phyloP scores from a whole-genome alignment of 2,113 vertebrate species.

The Paramisgurnus dabryanus region DNA sequence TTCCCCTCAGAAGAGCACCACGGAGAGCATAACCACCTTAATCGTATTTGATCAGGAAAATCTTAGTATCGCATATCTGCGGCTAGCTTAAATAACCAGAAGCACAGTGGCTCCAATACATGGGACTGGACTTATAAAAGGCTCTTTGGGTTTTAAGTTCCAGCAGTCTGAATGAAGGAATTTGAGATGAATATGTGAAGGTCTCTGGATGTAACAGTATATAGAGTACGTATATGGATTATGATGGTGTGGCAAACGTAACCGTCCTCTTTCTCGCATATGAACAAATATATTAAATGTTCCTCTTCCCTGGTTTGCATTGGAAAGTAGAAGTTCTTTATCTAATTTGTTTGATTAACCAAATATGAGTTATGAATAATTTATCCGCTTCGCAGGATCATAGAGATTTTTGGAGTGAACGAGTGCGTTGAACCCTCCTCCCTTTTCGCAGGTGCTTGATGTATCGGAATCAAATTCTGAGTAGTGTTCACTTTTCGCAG shows the following conservation, averaged over 20 bases:
- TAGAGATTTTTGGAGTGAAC: constrained; percentile 12
- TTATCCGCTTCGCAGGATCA: constrained; percentile 40
- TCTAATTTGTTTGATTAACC: constrained; percentile 56
- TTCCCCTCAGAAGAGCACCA: background rate
- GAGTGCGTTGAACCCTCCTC: background rate
- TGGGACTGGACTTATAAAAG: constrained; percentile 18
- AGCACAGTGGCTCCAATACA: constrained; percentile 1
- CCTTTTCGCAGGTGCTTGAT: background rate
- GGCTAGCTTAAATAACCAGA: constrained; percentile 39
- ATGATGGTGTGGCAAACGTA: constrained; percentile 26
- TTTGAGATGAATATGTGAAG: constrained; percentile 23
- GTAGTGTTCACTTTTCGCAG: background rate
- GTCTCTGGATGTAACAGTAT: constrained; percentile 21
- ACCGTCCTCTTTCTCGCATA: constrained; percentile 12
- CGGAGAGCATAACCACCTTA: constrained; percentile 23
- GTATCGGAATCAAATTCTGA: background rate
- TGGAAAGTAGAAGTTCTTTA: constrained; percentile 49
- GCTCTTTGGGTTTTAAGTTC: constrained; percentile 21
- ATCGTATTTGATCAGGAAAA: constrained; percentile 44
- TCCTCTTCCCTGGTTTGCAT: constrained; percentile 26
- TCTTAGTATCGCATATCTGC: constrained; percentile 38
- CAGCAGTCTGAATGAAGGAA: constrained; percentile 29
- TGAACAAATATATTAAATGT: constrained; percentile 4
- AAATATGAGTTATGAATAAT: constrained; percentile 52
- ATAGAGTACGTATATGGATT: constrained; percentile 14